Percentiles rank a stretch among this genome's conserved stretches.
Evolutionary conservation across 2,797 vertebrate species (phyloP).

Genomic region (Calcarius lapponicus): DNA sequence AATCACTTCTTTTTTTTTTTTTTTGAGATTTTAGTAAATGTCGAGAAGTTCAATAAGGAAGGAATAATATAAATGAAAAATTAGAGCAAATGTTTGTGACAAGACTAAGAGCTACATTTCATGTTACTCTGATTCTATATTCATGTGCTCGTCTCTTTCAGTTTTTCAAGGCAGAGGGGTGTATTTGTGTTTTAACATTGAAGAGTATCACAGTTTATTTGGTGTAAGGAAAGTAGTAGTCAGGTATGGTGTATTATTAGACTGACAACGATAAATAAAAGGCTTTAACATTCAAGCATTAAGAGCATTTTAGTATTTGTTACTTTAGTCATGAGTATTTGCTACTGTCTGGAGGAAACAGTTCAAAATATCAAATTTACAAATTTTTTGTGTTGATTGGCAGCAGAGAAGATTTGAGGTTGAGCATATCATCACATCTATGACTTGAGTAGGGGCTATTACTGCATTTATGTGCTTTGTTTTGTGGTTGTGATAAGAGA

Average conservation of each 20-base stretch:
- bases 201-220: neutral
- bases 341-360: neutral
- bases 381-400: neutral
- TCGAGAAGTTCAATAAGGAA: neutral
- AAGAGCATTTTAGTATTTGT: neutral
- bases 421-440: neutral
- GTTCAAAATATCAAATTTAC: neutral
- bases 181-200: neutral
- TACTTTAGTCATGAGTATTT: neutral
- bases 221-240: neutral
- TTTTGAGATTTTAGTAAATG: neutral
- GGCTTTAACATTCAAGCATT: neutral
- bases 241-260: neutral
- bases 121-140: neutral
- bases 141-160: neutral
- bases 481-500: neutral
- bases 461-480: neutral
- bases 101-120: neutral
- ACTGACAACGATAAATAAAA: neutral
- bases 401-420: neutral
- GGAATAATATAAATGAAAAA: neutral
- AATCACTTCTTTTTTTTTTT: neutral
- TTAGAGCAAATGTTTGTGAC: neutral
- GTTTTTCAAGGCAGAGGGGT: neutral
- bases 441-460: neutral